Conservation (phyloP, 1,140 invertebrate species). For the Drosophila kanapiae region DNA sequence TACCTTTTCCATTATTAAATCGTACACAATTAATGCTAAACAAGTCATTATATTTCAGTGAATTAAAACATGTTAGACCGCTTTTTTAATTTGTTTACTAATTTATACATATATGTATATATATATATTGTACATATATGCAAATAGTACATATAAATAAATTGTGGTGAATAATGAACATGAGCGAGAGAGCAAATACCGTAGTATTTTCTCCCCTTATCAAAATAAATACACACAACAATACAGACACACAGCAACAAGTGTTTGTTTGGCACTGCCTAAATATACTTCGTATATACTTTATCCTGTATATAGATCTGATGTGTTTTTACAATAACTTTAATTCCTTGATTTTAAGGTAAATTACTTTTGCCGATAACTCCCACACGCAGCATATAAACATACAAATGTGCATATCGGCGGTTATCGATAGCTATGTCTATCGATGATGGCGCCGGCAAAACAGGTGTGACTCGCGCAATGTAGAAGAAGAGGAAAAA, state of each 20-base stretch:
- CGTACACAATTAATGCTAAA: not conserved
- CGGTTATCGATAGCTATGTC: conserved; percentile 6
- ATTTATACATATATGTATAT: not conserved
- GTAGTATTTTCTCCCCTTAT: not conserved
- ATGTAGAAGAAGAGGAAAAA: conserved; percentile 1
- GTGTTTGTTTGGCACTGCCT: conserved; percentile 3
- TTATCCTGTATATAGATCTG: not conserved
- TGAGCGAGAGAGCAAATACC: conserved; percentile 12
- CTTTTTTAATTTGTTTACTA: conserved; percentile 7
- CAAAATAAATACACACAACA: conserved; percentile 1
- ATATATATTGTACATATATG: not conserved
- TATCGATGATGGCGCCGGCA: conserved; percentile 13
- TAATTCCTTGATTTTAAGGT: conserved; percentile 6
- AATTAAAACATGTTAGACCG: not conserved
- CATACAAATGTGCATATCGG: not conserved
- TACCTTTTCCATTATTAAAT: not conserved
- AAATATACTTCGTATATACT: not conserved
- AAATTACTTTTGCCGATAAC: conserved; percentile 16
- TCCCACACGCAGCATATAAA: conserved; percentile 3
- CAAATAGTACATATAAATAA: not conserved
- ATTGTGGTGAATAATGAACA: not conserved
- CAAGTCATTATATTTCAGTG: not conserved
- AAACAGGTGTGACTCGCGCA: conserved; percentile 11
- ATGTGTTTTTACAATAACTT: not conserved
- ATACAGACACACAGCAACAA: conserved; percentile 18